phyloP scores from a whole-genome alignment of 2,888 invertebrate species.

The Phorcus lineatus region DNA sequence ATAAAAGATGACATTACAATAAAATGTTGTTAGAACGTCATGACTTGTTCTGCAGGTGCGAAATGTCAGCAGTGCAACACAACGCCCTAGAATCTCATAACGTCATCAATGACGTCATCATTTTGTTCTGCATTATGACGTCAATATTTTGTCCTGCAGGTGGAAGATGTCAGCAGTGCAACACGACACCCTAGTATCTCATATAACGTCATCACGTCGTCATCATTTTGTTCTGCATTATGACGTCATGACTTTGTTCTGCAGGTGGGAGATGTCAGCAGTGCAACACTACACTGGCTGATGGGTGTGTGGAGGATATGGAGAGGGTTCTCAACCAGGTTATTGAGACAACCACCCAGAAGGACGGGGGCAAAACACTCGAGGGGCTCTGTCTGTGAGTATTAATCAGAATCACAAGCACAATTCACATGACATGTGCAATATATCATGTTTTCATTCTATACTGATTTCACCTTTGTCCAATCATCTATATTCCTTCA shows the following conservation, averaged over 20 bases:
- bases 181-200: slow-evolving; percentile 17
- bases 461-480: no score
- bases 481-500: no score
- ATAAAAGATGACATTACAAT: no score
- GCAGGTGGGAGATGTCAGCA: slow-evolving; percentile 16
- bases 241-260: background rate
- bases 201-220: no score
- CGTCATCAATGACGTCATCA: background rate
- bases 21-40: no score
- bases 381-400: slow-evolving; percentile 47
- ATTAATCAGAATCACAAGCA: background rate
- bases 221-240: no score
- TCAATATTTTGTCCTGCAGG: background rate
- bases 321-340: slow-evolving; percentile 35
- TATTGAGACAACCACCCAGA: slow-evolving; percentile 34
- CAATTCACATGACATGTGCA: no score
- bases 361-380: slow-evolving; percentile 28
- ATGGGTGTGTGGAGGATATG: slow-evolving; percentile 40
- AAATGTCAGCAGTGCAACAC: no score
- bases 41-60: no score
- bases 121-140: background rate
- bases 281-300: slow-evolving; percentile 41
- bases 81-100: no score
- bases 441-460: no score
- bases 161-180: slow-evolving; percentile 32